These are phyloP conservation scores for Heterotis niloticus DNA, from an alignment of 2,113 vertebrate species.

Conservation along the genomic window DNA sequence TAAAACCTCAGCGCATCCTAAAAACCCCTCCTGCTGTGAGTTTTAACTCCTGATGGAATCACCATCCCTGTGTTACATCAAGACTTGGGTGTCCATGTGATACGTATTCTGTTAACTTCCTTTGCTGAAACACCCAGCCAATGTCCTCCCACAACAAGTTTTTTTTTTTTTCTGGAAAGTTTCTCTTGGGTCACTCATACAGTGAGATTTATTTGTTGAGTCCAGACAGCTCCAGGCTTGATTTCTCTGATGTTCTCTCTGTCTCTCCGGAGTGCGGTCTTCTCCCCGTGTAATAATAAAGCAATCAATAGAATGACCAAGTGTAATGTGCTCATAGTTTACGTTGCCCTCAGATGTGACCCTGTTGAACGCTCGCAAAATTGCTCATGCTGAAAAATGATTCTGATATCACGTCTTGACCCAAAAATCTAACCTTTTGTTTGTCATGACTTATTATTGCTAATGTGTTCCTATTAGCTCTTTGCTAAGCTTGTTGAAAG, in stretches of 20 bases:
- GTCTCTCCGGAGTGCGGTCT: background rate
- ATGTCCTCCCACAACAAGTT: background rate
- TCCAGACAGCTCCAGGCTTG: background rate
- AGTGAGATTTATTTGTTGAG: background rate
- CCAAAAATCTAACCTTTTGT: constrained; percentile 2
- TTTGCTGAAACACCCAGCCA: too few relatives aligned
- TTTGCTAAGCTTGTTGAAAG: background rate
- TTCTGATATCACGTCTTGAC: constrained; percentile 26
- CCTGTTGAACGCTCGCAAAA: constrained; percentile 12
- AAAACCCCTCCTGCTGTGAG: too few relatives aligned
- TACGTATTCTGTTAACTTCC: too few relatives aligned
- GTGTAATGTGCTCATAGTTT: constrained; percentile 31
- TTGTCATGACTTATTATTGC: constrained; percentile 14
- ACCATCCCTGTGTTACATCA: too few relatives aligned
- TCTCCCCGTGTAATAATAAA: constrained; percentile 28
- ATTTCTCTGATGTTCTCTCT: background rate
- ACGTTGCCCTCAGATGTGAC: constrained; percentile 7
- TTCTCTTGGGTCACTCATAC: background rate
- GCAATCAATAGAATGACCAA: constrained; percentile 30
- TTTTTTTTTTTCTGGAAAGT: background rate
- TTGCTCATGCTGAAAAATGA: constrained; percentile 30
- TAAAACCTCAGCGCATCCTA: too few relatives aligned
- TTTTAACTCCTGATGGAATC: too few relatives aligned
- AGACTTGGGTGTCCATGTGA: too few relatives aligned
- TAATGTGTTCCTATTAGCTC: constrained; percentile 11